Percentiles rank a stretch among this genome's conserved stretches.
phyloP scores from a whole-genome alignment of 2,888 invertebrate species.

The Clunio marinus region DNA sequence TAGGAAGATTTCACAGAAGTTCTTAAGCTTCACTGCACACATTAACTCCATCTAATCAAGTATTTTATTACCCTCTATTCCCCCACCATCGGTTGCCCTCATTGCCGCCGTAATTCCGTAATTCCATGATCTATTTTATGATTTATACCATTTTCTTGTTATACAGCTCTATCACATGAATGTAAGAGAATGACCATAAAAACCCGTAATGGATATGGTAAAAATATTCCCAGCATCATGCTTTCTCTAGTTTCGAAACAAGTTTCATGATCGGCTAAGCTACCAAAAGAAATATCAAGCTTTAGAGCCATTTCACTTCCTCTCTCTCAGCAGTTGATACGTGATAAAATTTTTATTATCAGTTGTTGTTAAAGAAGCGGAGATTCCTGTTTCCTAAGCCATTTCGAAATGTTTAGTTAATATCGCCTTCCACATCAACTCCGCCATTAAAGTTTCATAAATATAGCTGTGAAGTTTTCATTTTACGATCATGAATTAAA shows the following conservation, averaged over 20 bases:
- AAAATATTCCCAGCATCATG: not conserved
- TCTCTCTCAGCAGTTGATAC: slow-evolving; percentile 15
- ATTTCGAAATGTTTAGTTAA: not conserved
- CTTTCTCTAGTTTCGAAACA: not conserved
- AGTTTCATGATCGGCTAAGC: not conserved
- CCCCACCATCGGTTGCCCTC: not conserved
- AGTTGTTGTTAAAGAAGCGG: not conserved
- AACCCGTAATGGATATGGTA: not conserved
- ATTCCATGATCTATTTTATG: slow-evolving; percentile 24
- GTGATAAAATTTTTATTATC: slow-evolving; percentile 33
- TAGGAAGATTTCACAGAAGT: not conserved
- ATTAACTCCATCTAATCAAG: slow-evolving; percentile 26
- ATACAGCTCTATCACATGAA: slow-evolving; percentile 19
- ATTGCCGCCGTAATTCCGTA: no score
- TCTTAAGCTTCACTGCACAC: not conserved
- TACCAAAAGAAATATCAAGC: no score
- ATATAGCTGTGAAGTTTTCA: not conserved
- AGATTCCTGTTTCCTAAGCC: not conserved
- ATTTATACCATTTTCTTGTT: slow-evolving; percentile 6
- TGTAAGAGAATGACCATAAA: slow-evolving; percentile 25
- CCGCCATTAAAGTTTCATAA: slow-evolving; percentile 13
- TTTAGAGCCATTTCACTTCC: not conserved
- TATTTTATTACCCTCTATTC: slow-evolving; percentile 25
- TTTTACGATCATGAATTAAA: slow-evolving; percentile 6
- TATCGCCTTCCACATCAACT: slow-evolving; percentile 4